Base-by-base conservation (phyloP, 2,888 invertebrate genomes). In the Cybosia mesomella region DNA sequence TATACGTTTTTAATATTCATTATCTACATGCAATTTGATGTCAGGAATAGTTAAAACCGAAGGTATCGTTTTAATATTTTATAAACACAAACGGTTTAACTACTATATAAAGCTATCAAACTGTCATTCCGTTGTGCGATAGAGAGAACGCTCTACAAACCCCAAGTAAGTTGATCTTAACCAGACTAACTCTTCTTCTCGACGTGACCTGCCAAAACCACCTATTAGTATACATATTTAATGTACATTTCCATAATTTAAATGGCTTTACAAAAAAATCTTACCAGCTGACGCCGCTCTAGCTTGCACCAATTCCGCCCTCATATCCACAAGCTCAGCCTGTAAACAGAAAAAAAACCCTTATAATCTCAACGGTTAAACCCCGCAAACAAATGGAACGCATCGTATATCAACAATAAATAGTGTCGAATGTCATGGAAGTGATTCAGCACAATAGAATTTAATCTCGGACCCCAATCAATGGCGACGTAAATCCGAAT, bases 261-360 rank as follows among this genome's bases (percentile, higher is more conserved):
- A 28, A 8, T 11, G 13, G 43, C 5, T 4, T 3, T 15, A 32
- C n/a, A 55, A 64, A 28, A 49, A 58, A 72, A 75, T 72, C 84
- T 85, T 82, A 94, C 94, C 93, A 77, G 87, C 86, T 71, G 90
- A 85, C 49, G 88, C 89, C 18, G 97, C 96, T 84, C 96, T 95
- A 18, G 97, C 96, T 80, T 97, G 97, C 64, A 96, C 96, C 81
- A 98, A 89, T 86, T 98, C 97, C 66, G 97, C 96, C 82, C 97
- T 96, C 95, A 97, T 96, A 84, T 97, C 96, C 66, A 97, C 96
- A 76, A 98, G 92, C 91, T 98, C 98, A 68, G 98, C 97, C 98
- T 98, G 94, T 65, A 87, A 92, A 88, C 83, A 57, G 9, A 28
- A 83, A 82, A 82, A 82, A 79, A 80, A 79, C 76, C 70, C 32